phyloP scores from a whole-genome alignment of 2,797 vertebrate species.

The Cyprinodon diabolis region DNA sequence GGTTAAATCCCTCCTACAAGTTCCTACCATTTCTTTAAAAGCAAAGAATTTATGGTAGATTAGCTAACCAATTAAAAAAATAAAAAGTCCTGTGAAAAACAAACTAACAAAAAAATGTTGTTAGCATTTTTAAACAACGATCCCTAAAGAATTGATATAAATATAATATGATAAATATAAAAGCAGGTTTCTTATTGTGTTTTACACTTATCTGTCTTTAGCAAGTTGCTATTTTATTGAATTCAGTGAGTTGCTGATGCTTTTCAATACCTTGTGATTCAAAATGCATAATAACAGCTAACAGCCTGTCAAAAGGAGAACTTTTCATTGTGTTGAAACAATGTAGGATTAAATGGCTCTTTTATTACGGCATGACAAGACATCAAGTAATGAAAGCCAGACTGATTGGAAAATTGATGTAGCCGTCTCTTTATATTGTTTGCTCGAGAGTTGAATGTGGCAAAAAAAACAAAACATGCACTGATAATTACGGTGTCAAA shows the following conservation, averaged over 20 bases:
- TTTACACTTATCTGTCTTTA: constrained; percentile 15
- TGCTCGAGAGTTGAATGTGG: constrained; percentile 43
- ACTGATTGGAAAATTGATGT: constrained; percentile 64
- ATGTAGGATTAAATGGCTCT: constrained; percentile 42
- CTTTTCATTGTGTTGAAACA: constrained; percentile 29
- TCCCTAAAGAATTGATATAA: background rate
- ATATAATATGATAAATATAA: background rate
- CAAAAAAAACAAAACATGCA: constrained; percentile 46
- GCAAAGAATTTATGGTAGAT: constrained; percentile 6
- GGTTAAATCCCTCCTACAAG: background rate
- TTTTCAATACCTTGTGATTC: constrained; percentile 42
- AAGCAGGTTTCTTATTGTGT: background rate
- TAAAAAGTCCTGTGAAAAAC: background rate
- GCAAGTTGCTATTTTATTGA: constrained; percentile 32
- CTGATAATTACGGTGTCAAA: constrained; percentile 70
- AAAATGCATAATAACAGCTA: constrained; percentile 51
- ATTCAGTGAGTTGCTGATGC: constrained; percentile 27
- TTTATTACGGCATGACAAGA: constrained; percentile 48
- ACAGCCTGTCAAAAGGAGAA: constrained; percentile 58
- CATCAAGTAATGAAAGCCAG: constrained; percentile 60
- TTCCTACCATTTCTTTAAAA: constrained; percentile 19
- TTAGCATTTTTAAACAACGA: background rate
- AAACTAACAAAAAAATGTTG: background rate
- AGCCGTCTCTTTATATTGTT: constrained; percentile 61
- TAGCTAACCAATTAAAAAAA: too few relatives aligned